A percentile compares a stretch with the other conserved stretches of the same genome.
Evolutionary conservation across 2,888 invertebrate species (phyloP).

Genomic region (Sinelater perroti): DNA sequence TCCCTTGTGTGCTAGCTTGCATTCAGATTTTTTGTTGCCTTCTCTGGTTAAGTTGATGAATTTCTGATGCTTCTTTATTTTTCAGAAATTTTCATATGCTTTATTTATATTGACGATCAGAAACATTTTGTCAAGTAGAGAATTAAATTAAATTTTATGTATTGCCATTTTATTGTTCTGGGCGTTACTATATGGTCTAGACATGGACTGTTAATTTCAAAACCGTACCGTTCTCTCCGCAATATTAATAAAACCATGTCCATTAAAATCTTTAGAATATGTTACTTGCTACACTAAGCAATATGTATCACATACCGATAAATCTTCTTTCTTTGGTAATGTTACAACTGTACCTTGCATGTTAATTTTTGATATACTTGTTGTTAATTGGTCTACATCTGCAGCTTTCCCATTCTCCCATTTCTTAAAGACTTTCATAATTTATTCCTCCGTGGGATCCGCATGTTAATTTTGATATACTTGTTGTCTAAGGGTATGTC

Average conservation of each 20-base stretch:
- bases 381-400: constrained; percentile 1
- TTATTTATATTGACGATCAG: too few species aligned
- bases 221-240: background rate
- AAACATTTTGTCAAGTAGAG: too few species aligned
- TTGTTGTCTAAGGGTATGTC: background rate
- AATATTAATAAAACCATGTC: too few species aligned
- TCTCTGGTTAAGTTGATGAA: background rate
- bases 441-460: background rate
- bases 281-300: too few species aligned
- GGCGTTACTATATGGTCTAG: background rate
- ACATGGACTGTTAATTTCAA: background rate
- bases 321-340: constrained; percentile 7
- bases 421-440: constrained; percentile 1
- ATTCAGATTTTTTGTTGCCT: constrained; percentile 1
- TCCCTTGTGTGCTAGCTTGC: background rate
- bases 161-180: background rate
- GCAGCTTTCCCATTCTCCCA: background rate
- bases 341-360: too few species aligned
- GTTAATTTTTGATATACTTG: too few species aligned
- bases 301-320: background rate
- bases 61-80: background rate
- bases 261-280: too few species aligned
- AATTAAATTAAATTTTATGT: background rate
- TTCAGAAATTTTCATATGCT: too few species aligned
- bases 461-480: too few species aligned